Evolutionary conservation across 2,797 vertebrate genomes (phyloP).

Genomic region (Urophycis tenuis): DNA sequence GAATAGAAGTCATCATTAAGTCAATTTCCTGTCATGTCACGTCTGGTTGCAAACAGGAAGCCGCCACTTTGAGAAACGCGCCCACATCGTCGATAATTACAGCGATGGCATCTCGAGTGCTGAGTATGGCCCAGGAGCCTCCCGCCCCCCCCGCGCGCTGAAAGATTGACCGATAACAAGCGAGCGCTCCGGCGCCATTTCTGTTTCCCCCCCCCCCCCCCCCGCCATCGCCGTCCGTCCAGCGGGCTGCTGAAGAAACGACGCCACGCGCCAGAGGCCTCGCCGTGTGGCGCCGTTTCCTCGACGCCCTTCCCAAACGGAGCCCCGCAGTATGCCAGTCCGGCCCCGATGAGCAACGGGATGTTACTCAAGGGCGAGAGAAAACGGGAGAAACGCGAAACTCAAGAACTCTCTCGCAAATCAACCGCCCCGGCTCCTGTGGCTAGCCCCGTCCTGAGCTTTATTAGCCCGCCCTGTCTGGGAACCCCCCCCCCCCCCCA

Average conservation of each 20-base stretch:
- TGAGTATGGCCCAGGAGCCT: background rate
- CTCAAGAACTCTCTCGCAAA: slow-evolving; percentile 17
- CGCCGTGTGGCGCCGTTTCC: slow-evolving; percentile 18
- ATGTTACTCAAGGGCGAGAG: slow-evolving; percentile 22
- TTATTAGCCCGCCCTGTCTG: slow-evolving; percentile 27
- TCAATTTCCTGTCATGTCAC: slow-evolving; percentile 14
- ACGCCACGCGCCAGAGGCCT: slow-evolving; percentile 32
- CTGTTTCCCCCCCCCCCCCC: background rate
- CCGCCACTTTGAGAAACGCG: slow-evolving; percentile 14
- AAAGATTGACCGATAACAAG: background rate
- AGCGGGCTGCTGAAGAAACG: background rate
- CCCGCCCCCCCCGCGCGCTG: too few relatives aligned
- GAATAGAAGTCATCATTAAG: slow-evolving; percentile 9
- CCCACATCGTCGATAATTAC: slow-evolving; percentile 31
- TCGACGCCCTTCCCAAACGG: slow-evolving; percentile 20
- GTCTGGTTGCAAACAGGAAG: slow-evolving; percentile 35
- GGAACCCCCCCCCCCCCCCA: slow-evolving; percentile 26
- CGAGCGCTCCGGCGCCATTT: background rate
- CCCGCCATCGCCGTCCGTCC: too few relatives aligned
- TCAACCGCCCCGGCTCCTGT: slow-evolving; percentile 33
- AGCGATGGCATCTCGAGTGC: slow-evolving; percentile 21
- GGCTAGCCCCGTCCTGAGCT: slow-evolving; percentile 6
- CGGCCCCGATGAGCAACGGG: slow-evolving; percentile 4
- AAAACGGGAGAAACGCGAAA: slow-evolving; percentile 30
- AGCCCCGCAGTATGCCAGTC: background rate